phyloP scores from a whole-genome alignment of 2,113 vertebrate species.

The Rhynchopsitta pachyrhyncha region DNA sequence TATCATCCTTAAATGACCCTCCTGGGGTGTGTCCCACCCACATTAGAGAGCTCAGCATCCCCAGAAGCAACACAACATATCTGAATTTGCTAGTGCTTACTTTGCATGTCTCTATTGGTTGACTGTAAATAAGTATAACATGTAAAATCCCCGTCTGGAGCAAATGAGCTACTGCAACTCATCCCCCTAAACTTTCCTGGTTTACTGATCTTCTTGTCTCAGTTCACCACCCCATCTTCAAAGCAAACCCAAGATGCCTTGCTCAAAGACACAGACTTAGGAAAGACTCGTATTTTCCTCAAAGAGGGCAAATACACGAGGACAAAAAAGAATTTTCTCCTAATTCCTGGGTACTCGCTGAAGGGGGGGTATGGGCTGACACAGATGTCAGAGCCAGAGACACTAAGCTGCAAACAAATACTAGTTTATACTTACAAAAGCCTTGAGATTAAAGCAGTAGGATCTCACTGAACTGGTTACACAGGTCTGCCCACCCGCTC shows the following conservation, averaged over 20 bases:
- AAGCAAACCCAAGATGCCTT: not conserved
- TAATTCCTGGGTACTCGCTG: not conserved
- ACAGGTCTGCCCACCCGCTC: not conserved
- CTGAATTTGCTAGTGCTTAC: not conserved
- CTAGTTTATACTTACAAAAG: not conserved
- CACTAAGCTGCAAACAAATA: not conserved
- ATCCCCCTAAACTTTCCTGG: not conserved
- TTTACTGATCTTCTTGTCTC: not conserved
- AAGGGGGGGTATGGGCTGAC: not conserved
- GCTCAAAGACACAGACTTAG: not conserved
- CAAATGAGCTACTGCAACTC: not conserved
- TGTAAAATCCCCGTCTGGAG: not conserved
- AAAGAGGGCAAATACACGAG: not conserved
- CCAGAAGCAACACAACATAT: not conserved
- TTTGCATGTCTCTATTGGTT: slow-evolving; percentile 2
- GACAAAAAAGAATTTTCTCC: not conserved
- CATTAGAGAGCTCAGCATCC: not conserved
- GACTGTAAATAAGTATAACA: not conserved
- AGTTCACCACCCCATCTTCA: not conserved
- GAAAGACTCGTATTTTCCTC: not conserved
- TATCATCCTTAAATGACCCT: not conserved
- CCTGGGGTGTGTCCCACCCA: not conserved
- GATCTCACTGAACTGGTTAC: slow-evolving; percentile 2
- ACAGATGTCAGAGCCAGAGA: not conserved
- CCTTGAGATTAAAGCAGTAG: not conserved